Base-by-base conservation (phyloP, 2,113 vertebrate genomes). In the Phrynosoma blainvillii region DNA sequence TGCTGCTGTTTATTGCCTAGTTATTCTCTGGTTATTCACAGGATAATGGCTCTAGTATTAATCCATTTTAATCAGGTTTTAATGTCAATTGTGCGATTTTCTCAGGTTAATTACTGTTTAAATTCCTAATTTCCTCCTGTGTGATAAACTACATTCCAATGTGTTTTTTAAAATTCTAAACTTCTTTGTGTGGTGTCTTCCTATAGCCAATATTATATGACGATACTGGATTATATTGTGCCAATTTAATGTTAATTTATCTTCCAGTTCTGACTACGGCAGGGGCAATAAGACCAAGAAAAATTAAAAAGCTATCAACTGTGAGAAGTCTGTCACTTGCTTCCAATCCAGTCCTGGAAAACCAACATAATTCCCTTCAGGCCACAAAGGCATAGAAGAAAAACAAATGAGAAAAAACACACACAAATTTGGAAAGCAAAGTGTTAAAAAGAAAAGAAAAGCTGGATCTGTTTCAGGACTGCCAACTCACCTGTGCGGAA, bases 401-500 rank as follows among this genome's bases (percentile, higher is more conserved):
- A 79, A 79, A 25, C 9, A 23, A 52, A 25, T 14, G 8, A 42
- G 47, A 16, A 36, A 66, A 1, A 59, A 40, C 5, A 56, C 27
- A 70, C 59, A 65, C 1, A 2, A n/a, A n/a, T 36, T 36, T 54
- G 79, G 78, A 47, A 81, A 75, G 12, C 68, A 81, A 82, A 87
- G 23, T 21, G 52, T 74, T 86, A 70, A 79, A 79, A 54, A 21
- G 30, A 71, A 70, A 68, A 59, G 27, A 2, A 16, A n/a, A 56
- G 59, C 12, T 65, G 25, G 3, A 4, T 30, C 42, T 56, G 47
- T 9, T 8, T 56, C 13, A 62, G 59, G 14, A 59, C 81, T 88
- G 74, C 87, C 74, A 84, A 78, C 87, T 88, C 87, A 88, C 87
- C 87, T 88, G 74, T 70, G 23, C 16, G n/a, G 81, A 88, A 78